A percentile compares a stretch with the other conserved stretches of the same genome.
Conservation (phyloP, 1,140 invertebrate genomes). For the Drosophila takahashii region DNA sequence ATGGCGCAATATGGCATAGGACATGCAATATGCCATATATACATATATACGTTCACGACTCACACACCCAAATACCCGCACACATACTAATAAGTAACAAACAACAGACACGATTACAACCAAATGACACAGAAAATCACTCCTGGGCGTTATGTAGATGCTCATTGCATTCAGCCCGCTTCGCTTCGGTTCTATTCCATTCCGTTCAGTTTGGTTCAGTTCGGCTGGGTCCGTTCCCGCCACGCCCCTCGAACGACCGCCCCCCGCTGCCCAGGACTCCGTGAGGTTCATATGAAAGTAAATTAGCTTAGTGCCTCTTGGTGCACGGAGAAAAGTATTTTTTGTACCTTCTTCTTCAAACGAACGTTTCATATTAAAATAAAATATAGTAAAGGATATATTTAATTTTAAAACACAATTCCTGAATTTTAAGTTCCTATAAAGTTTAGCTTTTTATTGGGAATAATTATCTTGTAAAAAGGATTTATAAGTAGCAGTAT, state of each 20-base stretch:
- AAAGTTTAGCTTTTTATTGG: too few species aligned
- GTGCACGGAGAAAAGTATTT: slow-evolving; percentile 19
- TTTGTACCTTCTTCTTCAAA: too few species aligned
- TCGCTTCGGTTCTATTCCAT: not conserved
- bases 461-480: not conserved
- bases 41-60: not conserved
- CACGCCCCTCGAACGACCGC: slow-evolving; percentile 20
- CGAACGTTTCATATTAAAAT: too few species aligned
- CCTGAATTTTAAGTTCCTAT: too few species aligned
- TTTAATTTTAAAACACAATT: not conserved
- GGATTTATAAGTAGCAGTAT: too few species aligned
- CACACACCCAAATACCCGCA: slow-evolving; percentile 25
- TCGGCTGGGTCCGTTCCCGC: slow-evolving; percentile 7
- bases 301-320: slow-evolving; percentile 67
- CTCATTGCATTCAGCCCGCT: slow-evolving; percentile 48
- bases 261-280: not conserved
- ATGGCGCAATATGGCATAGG: slow-evolving; percentile 59
- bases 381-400: too few species aligned
- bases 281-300: slow-evolving; percentile 74
- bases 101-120: slow-evolving; percentile 82
- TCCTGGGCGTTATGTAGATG: slow-evolving; percentile 68
- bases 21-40: slow-evolving; percentile 53
- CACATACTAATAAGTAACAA: slow-evolving; percentile 79
- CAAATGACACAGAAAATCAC: slow-evolving; percentile 82
- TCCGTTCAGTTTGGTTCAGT: slow-evolving; percentile 15